These are phyloP conservation scores for Thalassoma bifasciatum DNA, from an alignment of 2,113 vertebrate genomes.

Conservation along the genomic window DNA sequence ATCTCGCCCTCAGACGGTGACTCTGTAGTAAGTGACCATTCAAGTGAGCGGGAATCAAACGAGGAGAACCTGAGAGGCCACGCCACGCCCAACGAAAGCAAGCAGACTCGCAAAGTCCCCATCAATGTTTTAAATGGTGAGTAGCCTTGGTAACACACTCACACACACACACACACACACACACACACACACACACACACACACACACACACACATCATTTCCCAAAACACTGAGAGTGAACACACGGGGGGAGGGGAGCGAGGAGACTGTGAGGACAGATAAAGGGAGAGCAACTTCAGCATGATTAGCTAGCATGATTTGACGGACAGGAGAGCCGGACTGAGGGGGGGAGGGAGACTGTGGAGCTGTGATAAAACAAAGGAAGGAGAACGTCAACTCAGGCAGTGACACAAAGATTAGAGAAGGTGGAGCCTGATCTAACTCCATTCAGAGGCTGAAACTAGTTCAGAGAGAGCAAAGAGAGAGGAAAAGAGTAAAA, in stretches of 20 bases:
- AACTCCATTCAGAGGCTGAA: conserved; percentile 6
- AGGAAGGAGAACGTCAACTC: not conserved
- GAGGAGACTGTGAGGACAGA: conserved; percentile 5
- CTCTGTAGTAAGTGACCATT: conserved; percentile 91
- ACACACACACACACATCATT: conserved; percentile 37
- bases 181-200: conserved; percentile 31
- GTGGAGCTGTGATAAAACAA: not conserved
- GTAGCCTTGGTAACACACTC: conserved; percentile 73
- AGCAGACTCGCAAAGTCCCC: conserved; percentile 81
- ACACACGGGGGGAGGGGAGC: conserved; percentile 9
- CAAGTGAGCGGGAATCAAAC: conserved; percentile 87
- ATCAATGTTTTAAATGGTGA: conserved; percentile 87
- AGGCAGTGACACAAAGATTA: not conserved
- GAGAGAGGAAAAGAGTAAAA: not conserved
- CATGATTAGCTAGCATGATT: not conserved
- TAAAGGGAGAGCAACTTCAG: conserved; percentile 28
- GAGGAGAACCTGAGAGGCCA: conserved; percentile 86
- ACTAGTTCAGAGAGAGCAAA: conserved; percentile 14
- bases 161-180: too few species aligned
- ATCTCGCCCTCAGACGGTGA: conserved; percentile 93
- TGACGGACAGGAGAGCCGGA: conserved; percentile 43
- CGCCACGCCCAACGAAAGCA: conserved; percentile 80
- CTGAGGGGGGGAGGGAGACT: conserved; percentile 7
- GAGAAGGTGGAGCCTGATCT: conserved; percentile 5
- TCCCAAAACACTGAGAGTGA: conserved; percentile 26